Evolutionary conservation across 2,113 vertebrate genomes (phyloP).

Genomic region (Psilopsiagon aurifrons): DNA sequence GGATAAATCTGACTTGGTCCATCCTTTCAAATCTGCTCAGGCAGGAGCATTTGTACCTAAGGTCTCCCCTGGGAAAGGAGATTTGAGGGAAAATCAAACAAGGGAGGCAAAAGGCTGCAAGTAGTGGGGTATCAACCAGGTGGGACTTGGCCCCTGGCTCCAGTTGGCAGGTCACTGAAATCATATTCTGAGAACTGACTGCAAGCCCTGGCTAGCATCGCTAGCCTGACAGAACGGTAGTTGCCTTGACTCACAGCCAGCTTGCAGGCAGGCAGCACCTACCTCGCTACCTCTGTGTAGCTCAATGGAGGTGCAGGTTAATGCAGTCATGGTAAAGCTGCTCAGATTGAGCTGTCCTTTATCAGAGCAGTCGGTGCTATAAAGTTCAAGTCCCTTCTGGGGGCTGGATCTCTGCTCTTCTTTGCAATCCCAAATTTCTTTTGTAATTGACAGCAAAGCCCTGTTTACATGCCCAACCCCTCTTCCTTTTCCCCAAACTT

Average conservation of each 20-base stretch:
- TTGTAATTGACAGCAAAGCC: background rate
- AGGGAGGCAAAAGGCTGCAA: background rate
- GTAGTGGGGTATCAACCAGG: background rate
- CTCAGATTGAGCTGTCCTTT: background rate
- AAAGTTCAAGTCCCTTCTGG: background rate
- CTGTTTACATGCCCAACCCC: background rate
- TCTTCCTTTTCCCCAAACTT: background rate
- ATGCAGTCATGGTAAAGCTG: background rate
- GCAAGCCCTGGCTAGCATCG: background rate
- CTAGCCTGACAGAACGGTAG: background rate
- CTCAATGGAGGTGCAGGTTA: background rate
- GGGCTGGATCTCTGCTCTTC: background rate
- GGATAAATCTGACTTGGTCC: background rate
- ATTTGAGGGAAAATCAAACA: background rate
- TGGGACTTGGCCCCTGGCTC: background rate
- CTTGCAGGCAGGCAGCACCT: background rate
- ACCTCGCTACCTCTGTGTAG: background rate
- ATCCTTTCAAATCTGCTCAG: constrained; percentile 4
- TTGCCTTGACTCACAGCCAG: background rate
- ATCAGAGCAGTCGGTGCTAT: background rate
- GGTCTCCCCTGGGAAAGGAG: background rate
- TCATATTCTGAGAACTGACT: background rate
- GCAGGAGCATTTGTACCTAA: background rate
- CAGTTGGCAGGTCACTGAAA: constrained; percentile 6
- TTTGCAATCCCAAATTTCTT: background rate